Percentiles rank a stretch among this genome's conserved stretches.
These are phyloP conservation scores for Crossocerus cetratus DNA, from an alignment of 2,888 invertebrate genomes.

Conservation along the genomic window DNA sequence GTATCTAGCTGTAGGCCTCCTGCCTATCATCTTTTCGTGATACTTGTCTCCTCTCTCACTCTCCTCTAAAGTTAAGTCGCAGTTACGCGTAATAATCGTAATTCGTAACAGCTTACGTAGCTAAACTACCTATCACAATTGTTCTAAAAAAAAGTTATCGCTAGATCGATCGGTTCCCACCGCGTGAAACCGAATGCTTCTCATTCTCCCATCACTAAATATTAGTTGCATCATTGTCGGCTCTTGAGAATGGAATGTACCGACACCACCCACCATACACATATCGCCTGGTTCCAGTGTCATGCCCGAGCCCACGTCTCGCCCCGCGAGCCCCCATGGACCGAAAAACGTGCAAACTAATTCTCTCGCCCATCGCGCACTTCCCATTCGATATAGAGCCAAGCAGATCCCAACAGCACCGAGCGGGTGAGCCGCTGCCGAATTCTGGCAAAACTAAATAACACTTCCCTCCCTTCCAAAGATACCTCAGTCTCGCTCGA, in stretches of 20 bases:
- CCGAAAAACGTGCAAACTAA: no score
- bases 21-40: neutral
- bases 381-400: no score
- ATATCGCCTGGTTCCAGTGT: no score
- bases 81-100: constrained; percentile 24
- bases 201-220: neutral
- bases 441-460: no score
- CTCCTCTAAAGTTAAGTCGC: constrained; percentile 22
- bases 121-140: constrained; percentile 40
- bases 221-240: neutral
- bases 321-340: neutral
- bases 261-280: neutral
- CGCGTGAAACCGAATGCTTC: neutral
- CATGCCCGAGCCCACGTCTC: neutral
- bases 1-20: no score
- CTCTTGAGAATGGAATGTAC: constrained; percentile 14
- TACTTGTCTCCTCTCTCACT: neutral
- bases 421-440: no score
- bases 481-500: no score
- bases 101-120: constrained; percentile 27
- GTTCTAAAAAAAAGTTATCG: constrained; percentile 13
- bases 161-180: neutral
- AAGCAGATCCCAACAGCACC: no score
- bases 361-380: no score
- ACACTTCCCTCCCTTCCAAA: no score